Base-by-base conservation (phyloP, 1,140 invertebrate genomes). In the Mesaphorura yosii region DNA sequence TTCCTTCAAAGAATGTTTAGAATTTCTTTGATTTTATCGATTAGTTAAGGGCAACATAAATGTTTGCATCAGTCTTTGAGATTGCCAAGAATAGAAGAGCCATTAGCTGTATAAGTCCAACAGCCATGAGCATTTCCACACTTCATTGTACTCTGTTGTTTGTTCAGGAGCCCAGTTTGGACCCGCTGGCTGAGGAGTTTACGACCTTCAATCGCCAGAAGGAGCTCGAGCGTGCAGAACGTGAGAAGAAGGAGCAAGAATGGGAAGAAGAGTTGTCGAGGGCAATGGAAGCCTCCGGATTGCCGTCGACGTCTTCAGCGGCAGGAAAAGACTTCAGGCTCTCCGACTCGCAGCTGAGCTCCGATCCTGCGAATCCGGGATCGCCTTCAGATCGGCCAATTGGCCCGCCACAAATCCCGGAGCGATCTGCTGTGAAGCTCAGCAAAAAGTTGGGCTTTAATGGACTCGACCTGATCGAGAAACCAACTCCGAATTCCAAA, bases 161-260 rank as follows among this genome's bases (percentile, higher is more conserved):
- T 12, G 37, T 51, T 2, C 54, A 62, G 60, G 60, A 62, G 45
- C 46, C 47, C 44, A 51, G 29, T 31, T 39, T 64, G 22, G 58
- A 64, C 44, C 73, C 78, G 27, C 70, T 63, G 1, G 53, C 74
- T 25, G 76, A 80, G 57, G 67, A 68, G 41, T 84, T 83, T 63
- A 75, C 76, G 19, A 72, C 78, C 4, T 84, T 82, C 65, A 84
- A 84, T 67, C 72, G 82, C n/a, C 81, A 82, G 63, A 78, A 76
- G 45, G 78, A 80, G 65, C 64, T 80, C 47, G 71, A 76, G 48
- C 70, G 72, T 19, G 67, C 73, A 38, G 77, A 78, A 59, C 73
- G 75, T 58, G 80, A 82, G 65, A 67, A 70, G 31, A 84, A 82
- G 63, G 81, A 83, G 66, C 71, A 72, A 57, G 76, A 76, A 50